Conservation (phyloP, 1,140 invertebrate species). For the Vanessa tameamea region DNA sequence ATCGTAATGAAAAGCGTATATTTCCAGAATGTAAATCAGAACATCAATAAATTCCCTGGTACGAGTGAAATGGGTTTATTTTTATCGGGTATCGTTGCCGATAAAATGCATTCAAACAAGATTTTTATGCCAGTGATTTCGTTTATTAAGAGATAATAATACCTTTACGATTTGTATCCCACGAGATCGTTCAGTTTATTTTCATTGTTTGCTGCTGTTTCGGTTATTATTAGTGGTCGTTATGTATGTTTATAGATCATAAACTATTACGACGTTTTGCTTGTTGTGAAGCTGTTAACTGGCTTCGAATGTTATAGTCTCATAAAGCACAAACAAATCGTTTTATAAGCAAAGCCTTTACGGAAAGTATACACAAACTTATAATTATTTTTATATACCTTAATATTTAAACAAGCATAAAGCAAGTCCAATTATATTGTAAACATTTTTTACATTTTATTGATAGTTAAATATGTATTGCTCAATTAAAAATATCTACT, state of each 20-base stretch:
- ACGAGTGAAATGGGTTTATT: slow-evolving; percentile 51
- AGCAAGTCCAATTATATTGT: neutral
- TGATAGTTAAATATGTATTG: neutral
- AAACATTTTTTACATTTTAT: neutral
- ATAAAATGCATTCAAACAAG: slow-evolving; percentile 70
- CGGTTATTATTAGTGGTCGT: slow-evolving; percentile 78
- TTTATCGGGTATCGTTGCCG: slow-evolving; percentile 57
- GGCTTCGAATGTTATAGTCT: slow-evolving; percentile 66
- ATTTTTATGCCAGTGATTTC: slow-evolving; percentile 70
- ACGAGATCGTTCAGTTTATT: slow-evolving; percentile 68
- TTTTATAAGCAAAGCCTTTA: slow-evolving; percentile 52
- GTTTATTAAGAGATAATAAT: slow-evolving; percentile 80
- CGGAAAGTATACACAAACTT: neutral
- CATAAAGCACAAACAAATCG: slow-evolving; percentile 71
- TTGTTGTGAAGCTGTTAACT: slow-evolving; percentile 76
- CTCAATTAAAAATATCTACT: neutral
- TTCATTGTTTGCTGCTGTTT: slow-evolving; percentile 76
- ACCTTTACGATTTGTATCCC: slow-evolving; percentile 75
- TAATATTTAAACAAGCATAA: neutral
- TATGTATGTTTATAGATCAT: slow-evolving; percentile 77
- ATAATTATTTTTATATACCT: neutral
- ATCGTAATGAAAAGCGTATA: slow-evolving; percentile 35
- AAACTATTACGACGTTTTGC: slow-evolving; percentile 73
- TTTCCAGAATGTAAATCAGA: slow-evolving; percentile 32
- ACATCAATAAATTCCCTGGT: slow-evolving; percentile 40